A percentile compares a stretch with the other conserved stretches of the same genome.
Evolutionary conservation across 2,888 invertebrate species (phyloP).

Genomic region (Dasysyrphus albostriatus): DNA sequence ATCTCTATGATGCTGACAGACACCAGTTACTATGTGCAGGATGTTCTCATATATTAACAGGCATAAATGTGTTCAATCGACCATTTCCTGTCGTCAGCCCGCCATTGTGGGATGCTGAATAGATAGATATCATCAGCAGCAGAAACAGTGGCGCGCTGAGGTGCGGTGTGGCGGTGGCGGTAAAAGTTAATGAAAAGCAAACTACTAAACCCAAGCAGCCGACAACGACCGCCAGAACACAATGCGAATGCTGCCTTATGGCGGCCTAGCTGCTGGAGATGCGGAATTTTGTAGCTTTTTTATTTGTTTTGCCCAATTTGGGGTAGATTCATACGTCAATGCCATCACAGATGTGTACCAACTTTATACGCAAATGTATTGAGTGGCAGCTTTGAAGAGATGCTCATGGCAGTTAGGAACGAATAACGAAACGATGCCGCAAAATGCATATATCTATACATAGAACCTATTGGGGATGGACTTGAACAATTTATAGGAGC

Average conservation of each 20-base stretch:
- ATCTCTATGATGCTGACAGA: conserved; percentile 43
- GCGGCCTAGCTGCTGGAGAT: conserved; percentile 34
- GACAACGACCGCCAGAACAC: conserved; percentile 24
- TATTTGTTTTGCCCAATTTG: conserved; percentile 42
- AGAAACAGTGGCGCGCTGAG: not conserved
- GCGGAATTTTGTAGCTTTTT: conserved; percentile 17
- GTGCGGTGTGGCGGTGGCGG: not conserved
- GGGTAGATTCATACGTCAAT: conserved; percentile 69
- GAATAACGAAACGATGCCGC: conserved; percentile 39
- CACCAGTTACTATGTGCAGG: conserved; percentile 78
- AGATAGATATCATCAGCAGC: conserved; percentile 41
- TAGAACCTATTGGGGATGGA: conserved; percentile 83
- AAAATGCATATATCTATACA: conserved; percentile 77
- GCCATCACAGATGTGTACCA: conserved; percentile 50
- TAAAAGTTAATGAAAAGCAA: conserved; percentile 69
- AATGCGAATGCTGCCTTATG: conserved; percentile 30
- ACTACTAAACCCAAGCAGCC: conserved; percentile 58
- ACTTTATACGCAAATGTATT: conserved; percentile 57
- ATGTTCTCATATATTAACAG: conserved; percentile 85
- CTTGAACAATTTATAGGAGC: conserved; percentile 76
- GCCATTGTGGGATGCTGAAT: conserved; percentile 73
- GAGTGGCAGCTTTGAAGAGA: conserved; percentile 46
- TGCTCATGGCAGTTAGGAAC: conserved; percentile 26
- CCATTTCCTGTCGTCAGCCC: conserved; percentile 81
- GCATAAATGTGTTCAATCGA: conserved; percentile 81